Evolutionary conservation across 2,113 vertebrate species (phyloP).

Genomic region (Alligator sinensis): DNA sequence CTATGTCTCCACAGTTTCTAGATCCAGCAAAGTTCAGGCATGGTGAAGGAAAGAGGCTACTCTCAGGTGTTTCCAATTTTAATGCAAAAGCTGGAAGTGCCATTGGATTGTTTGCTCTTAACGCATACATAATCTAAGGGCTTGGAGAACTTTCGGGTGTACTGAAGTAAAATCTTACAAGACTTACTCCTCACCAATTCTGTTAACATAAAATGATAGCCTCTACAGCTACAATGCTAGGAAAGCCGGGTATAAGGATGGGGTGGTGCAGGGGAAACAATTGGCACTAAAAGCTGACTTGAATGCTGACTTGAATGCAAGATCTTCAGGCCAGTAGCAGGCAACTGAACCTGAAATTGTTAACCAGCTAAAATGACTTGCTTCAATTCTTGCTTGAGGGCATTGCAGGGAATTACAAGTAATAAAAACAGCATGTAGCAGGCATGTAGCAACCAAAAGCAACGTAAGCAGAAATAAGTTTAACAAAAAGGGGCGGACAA

Average conservation of each 20-base stretch:
- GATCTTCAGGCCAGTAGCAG: neutral
- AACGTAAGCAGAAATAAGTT: no score
- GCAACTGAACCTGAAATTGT: neutral
- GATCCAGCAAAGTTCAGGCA: neutral
- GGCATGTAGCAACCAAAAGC: neutral
- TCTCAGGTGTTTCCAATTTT: neutral
- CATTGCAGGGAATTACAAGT: neutral
- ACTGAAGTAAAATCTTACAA: neutral
- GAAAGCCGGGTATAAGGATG: neutral
- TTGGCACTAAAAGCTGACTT: neutral
- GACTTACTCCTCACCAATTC: neutral
- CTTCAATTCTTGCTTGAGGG: neutral
- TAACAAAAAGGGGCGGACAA: no score
- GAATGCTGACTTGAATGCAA: neutral
- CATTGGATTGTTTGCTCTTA: neutral
- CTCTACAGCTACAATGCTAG: neutral
- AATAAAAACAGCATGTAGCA: neutral
- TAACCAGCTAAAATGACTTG: neutral
- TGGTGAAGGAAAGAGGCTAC: neutral
- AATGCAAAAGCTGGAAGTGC: neutral
- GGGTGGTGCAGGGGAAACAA: neutral
- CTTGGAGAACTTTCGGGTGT: neutral
- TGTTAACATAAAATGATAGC: neutral
- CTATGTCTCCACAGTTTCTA: neutral
- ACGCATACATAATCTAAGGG: accelerated